These are phyloP conservation scores for Pluvianellus socialis DNA, from an alignment of 2,113 vertebrate species.

Conservation along the genomic window DNA sequence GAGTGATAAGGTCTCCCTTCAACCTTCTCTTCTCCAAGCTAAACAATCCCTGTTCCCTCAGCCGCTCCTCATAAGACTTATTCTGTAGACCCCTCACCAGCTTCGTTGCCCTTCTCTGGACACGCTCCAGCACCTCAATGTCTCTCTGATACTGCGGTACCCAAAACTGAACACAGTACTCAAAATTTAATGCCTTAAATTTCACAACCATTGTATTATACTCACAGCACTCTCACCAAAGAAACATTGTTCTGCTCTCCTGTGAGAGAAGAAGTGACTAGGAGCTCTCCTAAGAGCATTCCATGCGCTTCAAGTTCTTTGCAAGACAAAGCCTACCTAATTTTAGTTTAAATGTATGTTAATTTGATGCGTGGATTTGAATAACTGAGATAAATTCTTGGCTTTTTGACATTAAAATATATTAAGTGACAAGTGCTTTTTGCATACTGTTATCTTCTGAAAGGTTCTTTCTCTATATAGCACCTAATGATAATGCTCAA, in stretches of 20 bases:
- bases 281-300: background rate
- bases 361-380: conserved; percentile 25
- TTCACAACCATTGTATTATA: background rate
- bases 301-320: background rate
- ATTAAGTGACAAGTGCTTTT: conserved; percentile 13
- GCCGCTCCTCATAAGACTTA: too few species aligned
- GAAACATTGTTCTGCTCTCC: background rate
- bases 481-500: background rate
- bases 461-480: background rate
- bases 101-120: too few species aligned
- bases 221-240: background rate
- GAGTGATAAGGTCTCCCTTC: too few species aligned
- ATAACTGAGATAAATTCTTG: conserved; percentile 31
- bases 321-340: background rate
- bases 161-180: too few species aligned
- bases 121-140: too few species aligned
- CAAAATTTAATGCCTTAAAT: background rate
- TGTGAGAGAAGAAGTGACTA: background rate
- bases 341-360: conserved; percentile 39
- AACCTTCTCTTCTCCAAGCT: too few species aligned
- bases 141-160: too few species aligned
- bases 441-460: conserved; percentile 17
- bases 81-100: too few species aligned
- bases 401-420: conserved; percentile 15
- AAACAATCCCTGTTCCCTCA: too few species aligned